phyloP scores from a whole-genome alignment of 2,113 vertebrate species.

The Hippopotamus amphibius region DNA sequence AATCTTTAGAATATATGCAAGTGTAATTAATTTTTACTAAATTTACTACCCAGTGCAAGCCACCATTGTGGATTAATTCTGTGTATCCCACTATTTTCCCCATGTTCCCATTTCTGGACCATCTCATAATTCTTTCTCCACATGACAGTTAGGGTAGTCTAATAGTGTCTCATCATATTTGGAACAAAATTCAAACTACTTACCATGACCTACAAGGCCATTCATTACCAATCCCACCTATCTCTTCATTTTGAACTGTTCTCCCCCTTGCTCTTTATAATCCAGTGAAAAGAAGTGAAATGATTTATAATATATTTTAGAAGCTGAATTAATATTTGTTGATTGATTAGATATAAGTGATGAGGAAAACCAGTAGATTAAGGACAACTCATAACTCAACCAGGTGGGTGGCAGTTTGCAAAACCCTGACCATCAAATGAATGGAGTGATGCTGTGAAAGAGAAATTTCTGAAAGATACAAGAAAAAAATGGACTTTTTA shows the following conservation, averaged over 20 bases:
- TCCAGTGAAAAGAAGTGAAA: conserved; percentile 16
- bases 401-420: not conserved
- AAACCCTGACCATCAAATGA: not conserved
- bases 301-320: not conserved
- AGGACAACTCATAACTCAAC: not conserved
- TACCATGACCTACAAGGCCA: not conserved
- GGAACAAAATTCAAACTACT: not conserved
- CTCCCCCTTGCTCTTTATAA: not conserved
- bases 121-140: not conserved
- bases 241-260: not conserved
- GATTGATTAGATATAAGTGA: not conserved
- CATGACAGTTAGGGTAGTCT: not conserved
- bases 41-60: not conserved
- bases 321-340: not conserved
- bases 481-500: not conserved
- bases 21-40: not conserved
- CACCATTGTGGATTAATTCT: conserved; percentile 8
- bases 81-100: not conserved
- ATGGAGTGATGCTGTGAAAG: not conserved
- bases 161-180: not conserved
- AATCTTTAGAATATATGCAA: not conserved
- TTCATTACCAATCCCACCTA: not conserved
- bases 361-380: not conserved
- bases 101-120: not conserved
- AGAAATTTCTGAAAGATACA: not conserved